Evolutionary conservation across 2,888 invertebrate species (phyloP), one percentile per base, ranked within the genome.

Genomic region (Eupithecia insigniata): DNA sequence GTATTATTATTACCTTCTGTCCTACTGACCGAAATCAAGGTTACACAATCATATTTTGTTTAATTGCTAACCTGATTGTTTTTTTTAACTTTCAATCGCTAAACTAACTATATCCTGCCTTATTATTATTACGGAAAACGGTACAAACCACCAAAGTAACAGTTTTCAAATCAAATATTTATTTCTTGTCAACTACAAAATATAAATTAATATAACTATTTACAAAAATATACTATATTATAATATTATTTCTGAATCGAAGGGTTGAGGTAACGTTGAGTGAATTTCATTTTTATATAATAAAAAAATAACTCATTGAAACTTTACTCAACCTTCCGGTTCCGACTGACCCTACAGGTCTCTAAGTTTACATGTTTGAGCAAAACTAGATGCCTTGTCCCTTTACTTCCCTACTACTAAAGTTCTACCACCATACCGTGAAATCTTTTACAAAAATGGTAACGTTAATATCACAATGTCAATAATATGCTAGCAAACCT

Each of bases 391-490:
- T 73, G 77, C 75, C 78, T 72, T 80, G 80, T 77, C 81, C 72
- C 76, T 77, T 51, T 55, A 14, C 22, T 76, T 80, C 78, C 81
- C 80, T 83, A 82, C 68, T 79, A 79, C 76, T 80, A 81, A 79
- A 79, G 82, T 83, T 85, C 90, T 90, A 84, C 89, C 91, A 91
- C 90, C 91, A 79, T 83, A 78, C 78, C 69, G 67, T 74, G 71
- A 71, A 78, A 79, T 78, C 70, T 73, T 68, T 74, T 67, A 66
- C 71, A 66, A 65, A 55, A 51, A 64, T 69, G 66, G 70, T 74
- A 69, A 72, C 66, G 69, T 71, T 80, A 77, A 74, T 79, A 79
- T 79, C 79, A 79, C 79, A 79, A 75, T 70, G 16, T 30, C 30
- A 66, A 58, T 66, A 43, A 39, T 7, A 39, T 71, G 3, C 7